Base-by-base conservation (phyloP, 2,797 vertebrate genomes). In the Amazonetta brasiliensis region DNA sequence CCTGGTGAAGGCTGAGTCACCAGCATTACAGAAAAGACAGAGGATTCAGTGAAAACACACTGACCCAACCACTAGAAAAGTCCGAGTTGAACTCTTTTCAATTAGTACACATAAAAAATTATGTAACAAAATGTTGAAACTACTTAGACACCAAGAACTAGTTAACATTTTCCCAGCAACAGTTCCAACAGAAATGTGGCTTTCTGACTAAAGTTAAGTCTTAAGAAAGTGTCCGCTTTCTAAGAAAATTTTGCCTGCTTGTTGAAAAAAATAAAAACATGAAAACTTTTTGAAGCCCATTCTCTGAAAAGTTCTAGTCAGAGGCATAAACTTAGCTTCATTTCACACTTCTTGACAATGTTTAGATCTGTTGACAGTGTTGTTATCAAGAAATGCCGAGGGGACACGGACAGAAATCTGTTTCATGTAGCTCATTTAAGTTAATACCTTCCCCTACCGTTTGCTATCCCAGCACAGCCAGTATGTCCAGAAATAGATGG, bases 321-420 rank as follows among this genome's bases (percentile, higher is more conserved):
- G 60, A 96, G 84, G 89, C 95, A 95, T 91, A 97, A 96, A 94
- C 96, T 96, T 96, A 96, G 90, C 93, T 95, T 91, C 78, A 94
- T 94, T 96, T 96, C 92, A 90, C 95, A 95, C 95, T 55, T 96
- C 95, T 95, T 94, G 92, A 95, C 92, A 94, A 96, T 95, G 94
- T 96, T 96, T 97, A 94, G 94, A 96, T 96, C 91, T 92, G 91
- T 96, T 96, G 95, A 96, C 95, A 96, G 91, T 96, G 95, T 89
- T 96, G 93, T 96, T 96, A 96, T 95, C 93, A 92, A 96, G 94
- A 96, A 97, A 94, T 94, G 91, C 90, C 64, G 25, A 94, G 91
- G 92, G 95, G 94, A 96, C 95, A 95, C 25, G 78, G 92, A 96
- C 94, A 96, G 94, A 96, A 97, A 97, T 96, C 94, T 96, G 94